phyloP scores from a whole-genome alignment of 2,888 invertebrate species.

The Aporophyla nigra region DNA sequence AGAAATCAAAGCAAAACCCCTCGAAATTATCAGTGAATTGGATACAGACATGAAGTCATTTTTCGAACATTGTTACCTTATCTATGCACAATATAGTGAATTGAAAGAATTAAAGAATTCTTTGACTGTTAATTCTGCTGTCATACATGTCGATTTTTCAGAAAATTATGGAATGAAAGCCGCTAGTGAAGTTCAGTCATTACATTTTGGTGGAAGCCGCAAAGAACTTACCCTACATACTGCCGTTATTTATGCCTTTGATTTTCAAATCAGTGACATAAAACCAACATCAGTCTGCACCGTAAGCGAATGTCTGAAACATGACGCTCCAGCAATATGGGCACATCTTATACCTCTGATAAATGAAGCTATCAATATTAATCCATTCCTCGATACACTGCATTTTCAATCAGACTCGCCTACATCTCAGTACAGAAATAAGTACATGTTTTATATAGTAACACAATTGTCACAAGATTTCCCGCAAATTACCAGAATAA shows the following conservation, averaged over 20 bases:
- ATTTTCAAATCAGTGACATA: background rate
- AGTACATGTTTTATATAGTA: constrained; percentile 3
- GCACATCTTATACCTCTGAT: constrained; percentile 8
- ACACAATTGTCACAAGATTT: constrained; percentile 8
- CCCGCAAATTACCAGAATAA: background rate
- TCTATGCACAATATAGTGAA: background rate
- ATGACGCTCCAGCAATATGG: constrained; percentile 10
- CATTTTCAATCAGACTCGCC: constrained; percentile 15
- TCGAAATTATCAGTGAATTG: background rate
- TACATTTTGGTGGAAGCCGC: constrained; percentile 2
- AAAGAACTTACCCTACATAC: constrained; percentile 10
- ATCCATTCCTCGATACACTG: constrained; percentile 6
- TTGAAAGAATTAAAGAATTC: constrained; percentile 3
- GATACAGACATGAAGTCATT: background rate
- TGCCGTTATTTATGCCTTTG: constrained; percentile 12
- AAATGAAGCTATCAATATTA: background rate
- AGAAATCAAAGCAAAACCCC: constrained; percentile 5
- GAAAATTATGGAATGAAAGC: constrained; percentile 18
- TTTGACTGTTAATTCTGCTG: background rate
- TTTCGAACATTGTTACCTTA: constrained; percentile 1
- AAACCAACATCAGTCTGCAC: background rate
- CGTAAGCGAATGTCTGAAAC: background rate
- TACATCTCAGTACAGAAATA: constrained; percentile 10
- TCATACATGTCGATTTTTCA: constrained; percentile 2
- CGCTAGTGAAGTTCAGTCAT: background rate